Evolutionary conservation across 2,797 vertebrate genomes (phyloP), one percentile per base, ranked within the genome.

Genomic region (Poecilia velifera): DNA sequence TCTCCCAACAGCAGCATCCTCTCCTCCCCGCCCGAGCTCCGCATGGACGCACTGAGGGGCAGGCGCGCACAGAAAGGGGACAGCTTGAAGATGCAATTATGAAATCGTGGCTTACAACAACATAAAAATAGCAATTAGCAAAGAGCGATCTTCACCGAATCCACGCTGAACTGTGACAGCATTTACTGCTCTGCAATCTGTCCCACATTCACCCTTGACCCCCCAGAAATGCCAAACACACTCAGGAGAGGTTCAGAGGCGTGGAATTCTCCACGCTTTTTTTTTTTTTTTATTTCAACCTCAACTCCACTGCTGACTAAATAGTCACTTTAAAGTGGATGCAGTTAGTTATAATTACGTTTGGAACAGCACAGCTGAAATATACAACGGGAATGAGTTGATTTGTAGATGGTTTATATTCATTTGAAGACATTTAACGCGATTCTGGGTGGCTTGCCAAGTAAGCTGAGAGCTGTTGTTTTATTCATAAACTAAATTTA

Each of bases 1-100:
- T 94, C 86, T 90, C 78, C 79, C 79, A 78, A 36, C 84, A 89
- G 80, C 94, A 93, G 78, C 94, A 93, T 92, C 91, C 87, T 93
- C 90, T 92, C 90, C 88, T 93, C 90, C 84, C 89, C 55, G 87
- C 41, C 83, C 85, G 84, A 59, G 86, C 90, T 82, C 85, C 86
- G 88, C 88, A 86, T 82, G 88, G 87, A 89, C 85, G 80, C 89
- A 72, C 85, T 64, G 85, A 78, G 82, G 28, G 84, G 78, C 80
- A 79, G 80, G 78, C 77, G 74, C 62, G 71, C 81, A 36, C 59
- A 82, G 41, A 45, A 36, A 39, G 76, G 77, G 51, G 75, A 64
- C 16, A 74, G 18, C 64, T 64, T 31, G 55, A 66, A 84, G 81
- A 20, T 82, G 78, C 72, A 68, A 76, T 47, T 70, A 85, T 62